Evolutionary conservation across 2,888 invertebrate genomes (phyloP).

Genomic region (Ornithoptera alexandrae): DNA sequence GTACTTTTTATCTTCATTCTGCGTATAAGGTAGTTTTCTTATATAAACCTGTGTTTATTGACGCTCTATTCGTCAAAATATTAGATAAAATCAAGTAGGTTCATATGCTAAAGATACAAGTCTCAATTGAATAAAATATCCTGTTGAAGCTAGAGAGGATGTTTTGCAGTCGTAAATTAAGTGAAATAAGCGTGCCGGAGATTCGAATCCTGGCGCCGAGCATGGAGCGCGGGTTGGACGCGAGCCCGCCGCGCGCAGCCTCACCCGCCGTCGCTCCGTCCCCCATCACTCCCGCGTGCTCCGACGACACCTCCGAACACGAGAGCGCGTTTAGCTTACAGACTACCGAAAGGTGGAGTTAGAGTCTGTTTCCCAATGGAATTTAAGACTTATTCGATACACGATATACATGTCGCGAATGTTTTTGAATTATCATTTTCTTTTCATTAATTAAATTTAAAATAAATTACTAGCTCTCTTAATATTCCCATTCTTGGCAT

Average conservation of each 20-base stretch:
- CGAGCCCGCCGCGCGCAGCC: constrained; percentile 54
- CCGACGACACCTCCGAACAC: constrained; percentile 70
- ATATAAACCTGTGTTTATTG: too few relatives aligned
- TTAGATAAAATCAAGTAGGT: background rate
- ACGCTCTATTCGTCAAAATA: background rate
- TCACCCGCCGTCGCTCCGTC: constrained; percentile 32
- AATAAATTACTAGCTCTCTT: too few relatives aligned
- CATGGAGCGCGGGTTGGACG: constrained; percentile 88
- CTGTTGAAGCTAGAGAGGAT: constrained; percentile 37
- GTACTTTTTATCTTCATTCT: too few relatives aligned
- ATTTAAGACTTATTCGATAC: constrained; percentile 9
- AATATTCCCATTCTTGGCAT: too few relatives aligned
- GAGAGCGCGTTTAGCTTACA: constrained; percentile 78
- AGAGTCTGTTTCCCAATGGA: constrained; percentile 13
- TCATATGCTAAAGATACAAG: background rate
- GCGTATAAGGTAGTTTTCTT: too few relatives aligned
- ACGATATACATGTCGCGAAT: background rate
- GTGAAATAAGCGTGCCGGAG: constrained; percentile 88
- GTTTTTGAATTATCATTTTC: background rate
- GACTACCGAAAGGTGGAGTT: constrained; percentile 66
- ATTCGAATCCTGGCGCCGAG: constrained; percentile 91
- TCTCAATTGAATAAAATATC: constrained; percentile 8
- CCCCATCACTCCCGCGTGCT: constrained; percentile 36
- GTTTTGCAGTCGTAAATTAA: constrained; percentile 83
- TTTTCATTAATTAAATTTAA: too few relatives aligned